Base-by-base conservation (phyloP, 2,113 vertebrate genomes). In the Sinocyclocheilus maitianheensis region DNA sequence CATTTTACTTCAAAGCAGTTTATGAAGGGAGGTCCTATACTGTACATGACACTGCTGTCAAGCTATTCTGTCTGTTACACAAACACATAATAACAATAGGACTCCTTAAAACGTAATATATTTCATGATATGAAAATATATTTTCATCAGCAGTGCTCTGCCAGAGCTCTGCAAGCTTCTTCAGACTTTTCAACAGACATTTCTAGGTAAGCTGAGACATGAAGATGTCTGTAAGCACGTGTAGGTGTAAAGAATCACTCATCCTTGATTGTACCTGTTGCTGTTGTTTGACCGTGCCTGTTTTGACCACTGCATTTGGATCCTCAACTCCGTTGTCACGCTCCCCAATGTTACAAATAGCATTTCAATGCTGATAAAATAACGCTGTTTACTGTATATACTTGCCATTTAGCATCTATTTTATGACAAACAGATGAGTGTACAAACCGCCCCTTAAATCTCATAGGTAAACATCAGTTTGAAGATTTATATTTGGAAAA, bases 401-500 rank as follows among this genome's bases (percentile, higher is more conserved):
- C n/a, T 5, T 3, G 63, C 63, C 0, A 63, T 63, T 63, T 24
- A 63, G 11, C 51, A 60, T 18, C 18, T 60, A 48, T 48, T 48
- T 3, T 48, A 48, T 48, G 46, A 13, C 74, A 77, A 24, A 13
- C 37, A 74, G 18, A 71, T 11, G 12, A 77, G 43, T 77, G 4
- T 13, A 5, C 46, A 26, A 43, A 76, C 4, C 46, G n/a, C 10
- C 22, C 24, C 18, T 20, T 76, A 24, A 76, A 26, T 51, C 74
- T 79, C 20, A 37, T 20, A 37, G 53, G 30, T 4, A 3, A 60
- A 79, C 0, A 62, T 40, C 4, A 18, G 13, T 11, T 22, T 9
- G 37, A 37, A 43, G 11, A 63, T 80, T 80, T 63, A n/a, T 6
- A 62, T 79, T 34, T 79, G 77, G 55, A 60, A 37, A 37, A n/a